Conservation (phyloP, 2,113 vertebrate species). For the Ptilonorhynchus violaceus region DNA sequence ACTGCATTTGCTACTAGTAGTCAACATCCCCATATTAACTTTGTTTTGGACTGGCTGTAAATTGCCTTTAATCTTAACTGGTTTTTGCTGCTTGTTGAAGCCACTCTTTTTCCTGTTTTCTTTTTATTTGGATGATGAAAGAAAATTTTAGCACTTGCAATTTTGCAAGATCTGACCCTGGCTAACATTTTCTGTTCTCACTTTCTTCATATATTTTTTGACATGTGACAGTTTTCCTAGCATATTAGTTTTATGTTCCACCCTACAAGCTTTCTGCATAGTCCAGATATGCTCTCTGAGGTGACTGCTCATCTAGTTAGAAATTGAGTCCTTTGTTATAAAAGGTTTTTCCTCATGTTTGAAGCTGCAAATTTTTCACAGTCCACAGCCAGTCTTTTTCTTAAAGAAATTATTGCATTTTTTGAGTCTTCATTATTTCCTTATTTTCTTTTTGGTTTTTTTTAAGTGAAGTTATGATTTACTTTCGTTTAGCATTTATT, state of each 20-base stretch:
- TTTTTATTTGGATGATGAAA: conserved; percentile 33
- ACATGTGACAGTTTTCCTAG: conserved; percentile 19
- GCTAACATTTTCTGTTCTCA: not conserved
- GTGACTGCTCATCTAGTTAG: conserved; percentile 18
- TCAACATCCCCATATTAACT: conserved; percentile 20
- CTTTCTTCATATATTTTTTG: conserved; percentile 9
- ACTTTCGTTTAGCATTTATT: not conserved
- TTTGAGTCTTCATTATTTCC: not conserved
- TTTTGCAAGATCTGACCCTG: conserved; percentile 13
- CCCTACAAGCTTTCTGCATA: not conserved
- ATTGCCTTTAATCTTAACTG: conserved; percentile 13
- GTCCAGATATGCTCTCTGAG: not conserved
- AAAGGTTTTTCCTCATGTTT: not conserved
- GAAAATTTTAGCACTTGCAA: not conserved
- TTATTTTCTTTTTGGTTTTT: not conserved
- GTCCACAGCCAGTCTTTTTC: not conserved
- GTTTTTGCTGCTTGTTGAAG: not conserved
- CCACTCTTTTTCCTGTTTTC: not conserved
- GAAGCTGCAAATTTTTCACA: not conserved
- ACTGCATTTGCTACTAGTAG: not conserved
- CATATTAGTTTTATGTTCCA: conserved; percentile 8
- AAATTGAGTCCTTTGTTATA: not conserved
- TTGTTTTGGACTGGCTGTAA: conserved; percentile 1
- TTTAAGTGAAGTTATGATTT: not conserved
- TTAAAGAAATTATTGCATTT: not conserved